These are phyloP conservation scores for Nomada hirtipes DNA, from an alignment of 2,888 invertebrate genomes.

Conservation along the genomic window DNA sequence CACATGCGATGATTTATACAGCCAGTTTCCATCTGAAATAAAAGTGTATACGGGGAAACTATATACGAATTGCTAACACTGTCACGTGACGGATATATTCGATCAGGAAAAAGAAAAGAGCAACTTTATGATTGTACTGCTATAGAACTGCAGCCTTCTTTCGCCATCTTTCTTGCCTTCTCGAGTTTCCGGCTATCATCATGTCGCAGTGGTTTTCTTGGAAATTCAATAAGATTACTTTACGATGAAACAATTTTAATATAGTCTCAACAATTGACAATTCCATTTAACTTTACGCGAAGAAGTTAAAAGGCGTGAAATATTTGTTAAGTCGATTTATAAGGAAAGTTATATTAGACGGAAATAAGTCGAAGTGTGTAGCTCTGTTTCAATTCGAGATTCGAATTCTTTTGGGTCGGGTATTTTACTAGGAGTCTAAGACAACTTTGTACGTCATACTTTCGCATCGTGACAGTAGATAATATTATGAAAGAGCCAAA, in stretches of 20 bases:
- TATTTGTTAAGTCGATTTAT: not conserved
- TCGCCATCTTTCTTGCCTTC: constrained; percentile 8
- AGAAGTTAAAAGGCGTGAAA: not conserved
- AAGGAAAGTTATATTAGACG: not conserved
- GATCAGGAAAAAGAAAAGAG: not conserved
- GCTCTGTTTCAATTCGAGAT: not conserved
- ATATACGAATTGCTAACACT: constrained; percentile 6
- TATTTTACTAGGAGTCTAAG: not conserved
- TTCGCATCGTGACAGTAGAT: constrained; percentile 9
- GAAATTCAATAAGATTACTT: constrained; percentile 12
- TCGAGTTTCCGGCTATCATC: not conserved
- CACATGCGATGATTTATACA: constrained; percentile 23
- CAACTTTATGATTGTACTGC: not conserved
- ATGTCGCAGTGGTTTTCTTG: constrained; percentile 2
- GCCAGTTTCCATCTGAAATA: constrained; percentile 14
- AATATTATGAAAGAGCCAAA: constrained; percentile 18
- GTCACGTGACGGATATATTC: constrained; percentile 10
- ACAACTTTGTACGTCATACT: not conserved
- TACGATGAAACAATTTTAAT: not conserved
- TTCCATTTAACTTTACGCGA: not conserved
- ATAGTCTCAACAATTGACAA: not conserved
- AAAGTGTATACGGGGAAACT: not conserved
- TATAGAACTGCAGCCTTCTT: constrained; percentile 10
- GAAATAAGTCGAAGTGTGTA: not conserved
- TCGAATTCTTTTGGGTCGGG: not conserved